Base-by-base conservation (phyloP, 2,888 invertebrate genomes). In the Alloplasta piceator region DNA sequence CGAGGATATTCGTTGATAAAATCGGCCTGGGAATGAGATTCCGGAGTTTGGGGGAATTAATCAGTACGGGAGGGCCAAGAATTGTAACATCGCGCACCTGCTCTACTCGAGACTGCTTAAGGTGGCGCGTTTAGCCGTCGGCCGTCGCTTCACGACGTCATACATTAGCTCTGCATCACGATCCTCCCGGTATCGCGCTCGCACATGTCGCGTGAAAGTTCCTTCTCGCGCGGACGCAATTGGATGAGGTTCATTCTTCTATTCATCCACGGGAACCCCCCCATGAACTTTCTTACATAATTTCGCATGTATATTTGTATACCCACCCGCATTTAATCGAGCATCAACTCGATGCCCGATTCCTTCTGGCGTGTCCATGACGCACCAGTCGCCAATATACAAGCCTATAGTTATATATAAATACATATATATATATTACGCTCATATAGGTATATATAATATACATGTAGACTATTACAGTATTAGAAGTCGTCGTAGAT, bases 41-140 rank as follows among this genome's bases (percentile, higher is more conserved):
- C 26, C 26, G 4, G 55, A 56, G 36, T 56, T 56, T 56, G 6
- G 10, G 6, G n/a, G 14, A 26, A 55, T 55, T 66, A 41, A 66
- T 36, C 12, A 55, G 64, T 16, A 48, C 58, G n/a, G 16, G 38
- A 55, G 43, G 48, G 36, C 61, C n/a, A 9, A 48, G 63, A 52
- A 58, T 46, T n/a, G 26, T 26, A 56, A 71, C 55, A 63, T 58
- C 77, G 84, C 84, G 86, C 90, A 90, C 89, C 89, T 90, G 89
- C 86, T 80, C 66, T 12, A 67, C 76, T 85, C 84, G 14, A 5
- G 56, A 61, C 63, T 61, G 14, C 48, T 39, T 55, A 48, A 52
- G 55, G 56, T 43, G 61, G 52, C 66, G 38, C 66, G 26, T 43
- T 63, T 66, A 55, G 74, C 82, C 26, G 82, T 77, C 82, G 82